These are phyloP conservation scores for Drosophila persimilis DNA, from an alignment of 1,140 invertebrate genomes.

Conservation along the genomic window DNA sequence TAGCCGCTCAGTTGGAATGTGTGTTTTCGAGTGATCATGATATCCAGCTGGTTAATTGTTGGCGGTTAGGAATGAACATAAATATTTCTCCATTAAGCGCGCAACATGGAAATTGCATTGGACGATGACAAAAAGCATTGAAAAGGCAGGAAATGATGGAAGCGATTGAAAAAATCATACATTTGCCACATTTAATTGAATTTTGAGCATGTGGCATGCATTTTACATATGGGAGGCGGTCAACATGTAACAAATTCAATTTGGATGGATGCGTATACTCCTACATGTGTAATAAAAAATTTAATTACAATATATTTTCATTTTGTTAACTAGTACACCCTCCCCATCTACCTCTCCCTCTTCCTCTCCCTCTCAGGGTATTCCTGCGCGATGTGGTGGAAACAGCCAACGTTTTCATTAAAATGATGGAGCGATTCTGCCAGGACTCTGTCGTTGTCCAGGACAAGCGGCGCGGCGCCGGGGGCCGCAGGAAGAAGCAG, in stretches of 20 bases:
- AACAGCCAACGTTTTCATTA: constrained; percentile 95
- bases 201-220: constrained; percentile 50
- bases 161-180: constrained; percentile 33
- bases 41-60: constrained; percentile 18
- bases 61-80: constrained; percentile 18
- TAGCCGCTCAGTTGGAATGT: background rate
- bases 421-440: constrained; percentile 93
- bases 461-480: constrained; percentile 83
- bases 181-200: constrained; percentile 69
- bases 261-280: constrained; percentile 22
- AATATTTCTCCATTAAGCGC: constrained; percentile 33
- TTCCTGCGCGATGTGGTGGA: constrained; percentile 95
- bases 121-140: constrained; percentile 9
- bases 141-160: constrained; percentile 2
- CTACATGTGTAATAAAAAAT: constrained; percentile 45
- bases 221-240: constrained; percentile 26
- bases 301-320: constrained; percentile 63
- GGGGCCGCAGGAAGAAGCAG: constrained; percentile 50
- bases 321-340: constrained; percentile 57
- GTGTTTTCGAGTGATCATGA: background rate
- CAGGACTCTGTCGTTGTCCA: constrained; percentile 90
- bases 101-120: constrained; percentile 21
- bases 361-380: constrained; percentile 83
- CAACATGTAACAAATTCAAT: constrained; percentile 49
- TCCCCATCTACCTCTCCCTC: constrained; percentile 38